Conservation (phyloP, 2,113 vertebrate species). For the Chinchilla lanigera region DNA sequence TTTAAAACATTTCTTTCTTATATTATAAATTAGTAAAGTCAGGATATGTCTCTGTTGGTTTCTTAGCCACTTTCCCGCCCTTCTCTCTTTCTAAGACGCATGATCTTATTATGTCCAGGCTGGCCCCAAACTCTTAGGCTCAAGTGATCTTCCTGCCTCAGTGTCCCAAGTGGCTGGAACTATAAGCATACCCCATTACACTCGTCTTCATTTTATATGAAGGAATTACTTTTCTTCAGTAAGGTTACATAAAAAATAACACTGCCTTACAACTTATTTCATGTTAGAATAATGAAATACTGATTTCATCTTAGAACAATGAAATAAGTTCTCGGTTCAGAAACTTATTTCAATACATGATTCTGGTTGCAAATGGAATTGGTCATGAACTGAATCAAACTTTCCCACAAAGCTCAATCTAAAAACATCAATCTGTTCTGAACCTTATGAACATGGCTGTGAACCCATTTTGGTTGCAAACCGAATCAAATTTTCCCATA, state of each 20-base stretch:
- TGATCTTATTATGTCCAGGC: background rate
- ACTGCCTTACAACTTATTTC: background rate
- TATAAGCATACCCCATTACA: background rate
- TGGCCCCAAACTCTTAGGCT: background rate
- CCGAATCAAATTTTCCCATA: background rate
- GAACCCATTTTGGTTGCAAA: background rate
- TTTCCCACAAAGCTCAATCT: background rate
- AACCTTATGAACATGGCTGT: background rate
- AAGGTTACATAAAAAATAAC: background rate
- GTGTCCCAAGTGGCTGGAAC: background rate
- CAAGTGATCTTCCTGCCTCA: background rate
- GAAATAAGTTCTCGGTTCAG: background rate
- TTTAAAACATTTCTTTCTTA: background rate
- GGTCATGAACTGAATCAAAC: background rate
- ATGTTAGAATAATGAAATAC: background rate
- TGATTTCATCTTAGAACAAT: background rate
- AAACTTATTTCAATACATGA: background rate
- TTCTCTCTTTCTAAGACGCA: background rate
- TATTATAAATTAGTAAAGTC: constrained; percentile 24
- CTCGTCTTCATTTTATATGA: background rate
- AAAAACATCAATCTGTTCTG: background rate
- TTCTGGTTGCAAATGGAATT: background rate
- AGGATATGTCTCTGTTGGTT: background rate
- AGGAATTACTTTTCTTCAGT: background rate
- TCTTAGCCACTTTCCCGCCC: background rate